phyloP scores from a whole-genome alignment of 2,888 invertebrate genomes.

The Xestia xanthographa region DNA sequence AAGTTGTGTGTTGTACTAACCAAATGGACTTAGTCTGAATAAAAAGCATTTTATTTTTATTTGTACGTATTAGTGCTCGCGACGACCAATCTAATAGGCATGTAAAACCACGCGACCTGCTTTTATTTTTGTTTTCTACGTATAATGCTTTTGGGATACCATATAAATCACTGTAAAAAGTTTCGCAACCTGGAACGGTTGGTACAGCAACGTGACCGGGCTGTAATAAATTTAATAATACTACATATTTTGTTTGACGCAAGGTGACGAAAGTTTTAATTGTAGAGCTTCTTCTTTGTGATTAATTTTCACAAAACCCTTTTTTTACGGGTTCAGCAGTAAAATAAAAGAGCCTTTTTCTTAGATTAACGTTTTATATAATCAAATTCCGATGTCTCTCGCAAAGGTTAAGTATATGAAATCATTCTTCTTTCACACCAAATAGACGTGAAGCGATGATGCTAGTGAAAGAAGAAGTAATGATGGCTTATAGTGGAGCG shows the following conservation, averaged over 20 bases:
- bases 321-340: not conserved
- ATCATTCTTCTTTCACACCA: too few relatives aligned
- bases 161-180: not conserved
- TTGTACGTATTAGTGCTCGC: too few relatives aligned
- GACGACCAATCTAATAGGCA: not conserved
- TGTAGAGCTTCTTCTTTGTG: constrained; percentile 1
- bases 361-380: not conserved
- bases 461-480: too few relatives aligned
- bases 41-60: too few relatives aligned
- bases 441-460: too few relatives aligned
- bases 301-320: too few relatives aligned
- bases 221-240: not conserved
- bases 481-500: too few relatives aligned
- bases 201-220: constrained; percentile 16
- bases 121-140: not conserved
- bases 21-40: too few relatives aligned
- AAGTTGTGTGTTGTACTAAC: too few relatives aligned
- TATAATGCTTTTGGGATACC: not conserved
- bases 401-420: not conserved
- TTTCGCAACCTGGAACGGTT: not conserved
- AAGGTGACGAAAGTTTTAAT: not conserved
- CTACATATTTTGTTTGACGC: too few relatives aligned
- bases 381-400: not conserved
- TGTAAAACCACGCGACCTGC: not conserved
- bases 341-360: not conserved